Evolutionary conservation across 1,140 invertebrate genomes (phyloP), one percentile per base, ranked within the genome.

Genomic region (Probaryconus sp.): DNA sequence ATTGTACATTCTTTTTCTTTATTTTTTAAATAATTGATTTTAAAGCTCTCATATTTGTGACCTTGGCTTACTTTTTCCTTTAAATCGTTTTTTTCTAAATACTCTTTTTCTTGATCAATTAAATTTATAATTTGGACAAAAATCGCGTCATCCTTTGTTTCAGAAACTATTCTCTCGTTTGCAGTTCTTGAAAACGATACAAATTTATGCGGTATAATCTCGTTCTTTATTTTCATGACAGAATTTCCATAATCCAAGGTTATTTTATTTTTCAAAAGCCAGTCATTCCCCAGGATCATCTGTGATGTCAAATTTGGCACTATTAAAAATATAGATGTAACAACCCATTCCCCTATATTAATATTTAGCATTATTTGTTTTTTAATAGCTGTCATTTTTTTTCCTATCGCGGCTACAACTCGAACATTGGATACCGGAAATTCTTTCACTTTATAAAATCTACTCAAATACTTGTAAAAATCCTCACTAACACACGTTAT

Each of bases 401-500:
- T 61, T 0, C 42, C 42, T 1, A 60, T 45, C 1, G 42, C 55
- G 0, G 55, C 5, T 35, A 45, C 14, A 1, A 60, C 31, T 1
- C 37, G 26, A n/a, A 48, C 43, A 21, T 61, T 61, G 0, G 31
- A 10, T n/a, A 63, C 40, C 5, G 45, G 45, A 6, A 63, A 31
- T 20, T 38, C 45, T 4, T 2, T 38, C 26, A 63, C 2, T 21
- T 18, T 5, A 17, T 26, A 38, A 42, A 50, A 10, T 26, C 2
- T 24, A 1, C 6, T n/a, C 0, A 63, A 7, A 16, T 61, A 55
- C 11, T 63, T 24, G 31, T 53, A 71, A 35, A 40, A 55, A n/a
- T 55, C 33, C 26, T 55, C 30, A 0, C 48, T 63, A 13, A 71
- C 56, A 40, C 67, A 71, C 2, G 56, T 63, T 5, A 71, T 33